These are phyloP conservation scores for Drosophila nr. perissopoda DNA, from an alignment of 2,888 invertebrate species.

Conservation along the genomic window DNA sequence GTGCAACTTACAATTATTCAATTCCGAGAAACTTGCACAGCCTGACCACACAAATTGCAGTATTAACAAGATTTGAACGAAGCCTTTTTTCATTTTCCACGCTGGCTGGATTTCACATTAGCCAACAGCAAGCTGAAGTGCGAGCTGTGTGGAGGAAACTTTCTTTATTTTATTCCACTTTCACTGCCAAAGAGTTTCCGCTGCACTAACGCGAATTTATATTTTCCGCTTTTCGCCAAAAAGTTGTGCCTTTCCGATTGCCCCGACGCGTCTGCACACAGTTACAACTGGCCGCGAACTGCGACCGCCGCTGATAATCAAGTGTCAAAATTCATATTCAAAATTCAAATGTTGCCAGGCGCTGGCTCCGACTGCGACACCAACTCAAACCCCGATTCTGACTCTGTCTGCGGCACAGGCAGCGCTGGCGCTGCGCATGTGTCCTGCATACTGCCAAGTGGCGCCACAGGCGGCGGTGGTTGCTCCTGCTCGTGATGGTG, in stretches of 20 bases:
- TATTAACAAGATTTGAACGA: slow-evolving; percentile 47
- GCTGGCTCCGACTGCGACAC: slow-evolving; percentile 21
- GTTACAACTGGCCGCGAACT: slow-evolving; percentile 70
- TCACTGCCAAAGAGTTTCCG: slow-evolving; percentile 68
- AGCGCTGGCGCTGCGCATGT: slow-evolving; percentile 71
- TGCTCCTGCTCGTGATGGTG: slow-evolving; percentile 4
- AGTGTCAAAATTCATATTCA: slow-evolving; percentile 80
- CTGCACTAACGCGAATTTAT: slow-evolving; percentile 57
- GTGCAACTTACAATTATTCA: slow-evolving; percentile 82
- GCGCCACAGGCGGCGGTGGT: slow-evolving; percentile 28
- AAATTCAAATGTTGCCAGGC: slow-evolving; percentile 73
- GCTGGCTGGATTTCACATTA: slow-evolving; percentile 44
- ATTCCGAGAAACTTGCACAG: slow-evolving; percentile 77
- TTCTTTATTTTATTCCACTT: slow-evolving; percentile 59
- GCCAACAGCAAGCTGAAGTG: slow-evolving; percentile 27
- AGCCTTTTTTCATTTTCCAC: slow-evolving; percentile 54
- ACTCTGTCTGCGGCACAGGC: slow-evolving; percentile 7
- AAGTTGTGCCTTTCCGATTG: slow-evolving; percentile 51
- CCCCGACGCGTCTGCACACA: slow-evolving; percentile 67
- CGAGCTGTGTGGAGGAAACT: slow-evolving; percentile 37
- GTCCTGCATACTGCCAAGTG: slow-evolving; percentile 60
- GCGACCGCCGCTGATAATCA: slow-evolving; percentile 72
- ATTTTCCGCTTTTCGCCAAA: slow-evolving; percentile 45
- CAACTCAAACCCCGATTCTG: slow-evolving; percentile 12
- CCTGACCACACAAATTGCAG: slow-evolving; percentile 58